Base-by-base conservation (phyloP, 2,888 invertebrate genomes). In the Tetranychus piercei region DNA sequence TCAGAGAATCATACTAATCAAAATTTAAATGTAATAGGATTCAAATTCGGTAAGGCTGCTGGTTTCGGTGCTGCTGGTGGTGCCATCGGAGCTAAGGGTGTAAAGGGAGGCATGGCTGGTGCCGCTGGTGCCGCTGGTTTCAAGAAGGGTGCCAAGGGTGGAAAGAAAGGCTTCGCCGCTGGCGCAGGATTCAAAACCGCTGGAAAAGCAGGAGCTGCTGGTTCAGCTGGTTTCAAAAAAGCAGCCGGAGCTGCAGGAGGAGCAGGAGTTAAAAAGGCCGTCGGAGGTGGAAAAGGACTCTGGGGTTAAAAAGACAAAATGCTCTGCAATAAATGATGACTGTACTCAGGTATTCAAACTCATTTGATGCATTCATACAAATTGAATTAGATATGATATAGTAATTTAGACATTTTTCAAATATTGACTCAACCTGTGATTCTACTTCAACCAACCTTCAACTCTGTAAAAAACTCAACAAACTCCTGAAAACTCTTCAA, bases 31-130 rank as follows among this genome's bases (percentile, higher is more conserved):
- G 34, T 34, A 34, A 34, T 34, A 34, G 34, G 76, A 22, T 76
- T 76, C 74, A 76, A 76, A 64, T 76, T 76, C 70, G 76, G 76
- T 20, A 76, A 76, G 55, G 76, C 76, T 55, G 76, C 71, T 74
- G 76, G 76, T 22, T 74, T 67, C 44, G 74, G 74, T 66, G 76
- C 76, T 43, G 76, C 76, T 65, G 76, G 76, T 22, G 74, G 74
- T 34, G 76, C 76, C 18, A 74, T 65, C 22, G 76, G 74, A 20
- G 73, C 44, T 3, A 71, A 71, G 6, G 76, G 66, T n/a, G 73
- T 70, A n/a, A 75, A 75, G 71, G 75, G 73, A 8, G 75, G 73
- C 22, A 20, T 64, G 5, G 70, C 71, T 70, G 70, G 55, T 18
- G 75, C 75, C 23, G 22, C 69, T 20, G 69, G 69, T 69, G 69